A percentile compares a stretch with the other conserved stretches of the same genome.
Conservation (phyloP, 2,797 vertebrate genomes). For the Acanthurus leucopareius region DNA sequence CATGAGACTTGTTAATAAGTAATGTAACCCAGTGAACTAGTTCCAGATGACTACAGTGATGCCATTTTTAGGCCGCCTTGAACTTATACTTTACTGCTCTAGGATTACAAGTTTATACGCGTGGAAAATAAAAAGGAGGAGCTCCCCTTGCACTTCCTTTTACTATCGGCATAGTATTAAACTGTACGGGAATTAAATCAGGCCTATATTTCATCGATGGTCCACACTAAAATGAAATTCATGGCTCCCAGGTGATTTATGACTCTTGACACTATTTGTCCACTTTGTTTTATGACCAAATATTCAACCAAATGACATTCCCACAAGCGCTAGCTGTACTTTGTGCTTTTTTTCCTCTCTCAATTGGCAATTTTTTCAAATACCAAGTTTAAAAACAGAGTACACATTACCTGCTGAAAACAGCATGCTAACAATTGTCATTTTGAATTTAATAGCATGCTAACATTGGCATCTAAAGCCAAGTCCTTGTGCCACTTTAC, state of each 20-base stretch:
- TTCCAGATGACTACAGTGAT: slow-evolving; percentile 15
- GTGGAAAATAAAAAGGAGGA: neutral
- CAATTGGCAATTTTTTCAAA: neutral
- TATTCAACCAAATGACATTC: neutral
- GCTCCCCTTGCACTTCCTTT: neutral
- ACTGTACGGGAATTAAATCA: neutral
- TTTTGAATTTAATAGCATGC: neutral
- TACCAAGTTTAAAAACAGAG: neutral
- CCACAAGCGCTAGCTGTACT: neutral
- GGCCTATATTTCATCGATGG: too few species aligned
- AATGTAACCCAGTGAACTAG: slow-evolving; percentile 61
- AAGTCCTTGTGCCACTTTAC: neutral
- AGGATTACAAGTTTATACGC: neutral
- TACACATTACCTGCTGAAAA: too few species aligned
- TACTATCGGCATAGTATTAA: too few species aligned
- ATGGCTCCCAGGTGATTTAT: neutral
- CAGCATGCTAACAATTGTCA: neutral
- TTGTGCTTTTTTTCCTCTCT: too few species aligned
- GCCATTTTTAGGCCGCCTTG: slow-evolving; percentile 11
- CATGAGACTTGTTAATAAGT: slow-evolving; percentile 51
- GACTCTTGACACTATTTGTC: neutral
- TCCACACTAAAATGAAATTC: neutral
- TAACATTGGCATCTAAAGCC: neutral
- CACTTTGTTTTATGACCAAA: neutral
- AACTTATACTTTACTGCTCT: slow-evolving; percentile 1